Conservation (phyloP, 2,113 vertebrate species). For the Malurus alboscapulatus region DNA sequence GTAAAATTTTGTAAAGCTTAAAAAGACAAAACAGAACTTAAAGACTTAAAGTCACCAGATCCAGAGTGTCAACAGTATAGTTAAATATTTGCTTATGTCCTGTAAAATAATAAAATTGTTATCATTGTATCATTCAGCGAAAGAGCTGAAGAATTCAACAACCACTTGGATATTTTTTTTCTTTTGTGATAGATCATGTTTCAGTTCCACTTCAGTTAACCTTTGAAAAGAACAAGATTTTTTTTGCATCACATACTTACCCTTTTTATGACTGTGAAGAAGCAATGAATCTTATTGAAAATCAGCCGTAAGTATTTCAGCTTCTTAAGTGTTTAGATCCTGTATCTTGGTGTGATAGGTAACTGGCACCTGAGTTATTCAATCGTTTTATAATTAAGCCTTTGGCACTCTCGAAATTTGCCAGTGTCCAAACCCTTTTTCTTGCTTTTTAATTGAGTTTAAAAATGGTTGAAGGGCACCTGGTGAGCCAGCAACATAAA, state of each 20-base stretch:
- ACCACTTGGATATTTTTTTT: neutral
- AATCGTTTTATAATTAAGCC: neutral
- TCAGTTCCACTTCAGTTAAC: conserved; percentile 79
- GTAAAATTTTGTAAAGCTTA: neutral
- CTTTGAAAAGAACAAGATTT: conserved; percentile 69
- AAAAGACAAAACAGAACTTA: neutral
- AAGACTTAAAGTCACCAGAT: neutral
- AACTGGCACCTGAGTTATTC: neutral
- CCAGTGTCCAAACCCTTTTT: neutral
- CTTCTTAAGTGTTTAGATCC: neutral
- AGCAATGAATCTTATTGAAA: conserved; percentile 81
- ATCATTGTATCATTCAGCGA: neutral
- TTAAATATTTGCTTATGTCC: conserved; percentile 11
- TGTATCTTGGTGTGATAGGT: neutral
- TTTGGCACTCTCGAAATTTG: neutral
- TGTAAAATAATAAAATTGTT: conserved; percentile 6
- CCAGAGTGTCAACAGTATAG: neutral
- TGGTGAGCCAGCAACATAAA: neutral
- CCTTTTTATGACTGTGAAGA: conserved; percentile 91
- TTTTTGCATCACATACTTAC: conserved; percentile 83
- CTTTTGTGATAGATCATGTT: conserved; percentile 81
- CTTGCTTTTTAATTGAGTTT: neutral
- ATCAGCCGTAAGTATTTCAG: conserved; percentile 87
- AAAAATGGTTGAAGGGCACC: neutral
- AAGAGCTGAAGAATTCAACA: conserved; percentile 40